phyloP scores from a whole-genome alignment of 30 jellyfish, hydroid and myxozoan genomes.

The Turritopsis rubra region DNA sequence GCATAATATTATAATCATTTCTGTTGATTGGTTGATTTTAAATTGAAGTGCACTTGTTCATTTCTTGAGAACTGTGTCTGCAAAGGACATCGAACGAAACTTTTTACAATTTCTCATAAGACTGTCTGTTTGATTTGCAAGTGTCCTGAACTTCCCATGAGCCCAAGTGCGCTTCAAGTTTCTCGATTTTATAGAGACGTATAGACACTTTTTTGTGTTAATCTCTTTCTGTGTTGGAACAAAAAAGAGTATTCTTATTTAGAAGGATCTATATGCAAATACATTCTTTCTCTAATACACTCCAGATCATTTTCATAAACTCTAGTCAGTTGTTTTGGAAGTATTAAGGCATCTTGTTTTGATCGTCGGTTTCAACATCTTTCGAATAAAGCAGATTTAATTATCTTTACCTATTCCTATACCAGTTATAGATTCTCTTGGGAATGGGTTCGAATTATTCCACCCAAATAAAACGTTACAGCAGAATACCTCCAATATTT shows the following conservation, averaged over 20 bases:
- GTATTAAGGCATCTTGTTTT: not conserved
- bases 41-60: not conserved
- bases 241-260: not conserved
- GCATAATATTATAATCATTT: not conserved
- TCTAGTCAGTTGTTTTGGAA: too few species aligned
- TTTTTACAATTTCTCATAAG: not conserved
- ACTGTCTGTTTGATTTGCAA: not conserved
- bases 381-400: not conserved
- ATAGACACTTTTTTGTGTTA: not conserved
- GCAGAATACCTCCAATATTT: not conserved
- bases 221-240: not conserved
- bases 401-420: too few species aligned
- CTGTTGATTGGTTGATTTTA: not conserved
- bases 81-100: not conserved
- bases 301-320: too few species aligned
- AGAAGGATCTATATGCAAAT: too few species aligned
- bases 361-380: not conserved
- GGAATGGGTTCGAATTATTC: too few species aligned
- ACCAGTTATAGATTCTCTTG: too few species aligned
- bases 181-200: not conserved
- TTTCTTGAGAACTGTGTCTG: not conserved
- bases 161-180: too few species aligned
- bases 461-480: not conserved
- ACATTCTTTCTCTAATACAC: too few species aligned
- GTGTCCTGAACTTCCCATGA: not conserved